A percentile compares a stretch with the other conserved stretches of the same genome.
These are phyloP conservation scores for Tipula lateralis DNA, from an alignment of 2,888 invertebrate species.

Conservation along the genomic window DNA sequence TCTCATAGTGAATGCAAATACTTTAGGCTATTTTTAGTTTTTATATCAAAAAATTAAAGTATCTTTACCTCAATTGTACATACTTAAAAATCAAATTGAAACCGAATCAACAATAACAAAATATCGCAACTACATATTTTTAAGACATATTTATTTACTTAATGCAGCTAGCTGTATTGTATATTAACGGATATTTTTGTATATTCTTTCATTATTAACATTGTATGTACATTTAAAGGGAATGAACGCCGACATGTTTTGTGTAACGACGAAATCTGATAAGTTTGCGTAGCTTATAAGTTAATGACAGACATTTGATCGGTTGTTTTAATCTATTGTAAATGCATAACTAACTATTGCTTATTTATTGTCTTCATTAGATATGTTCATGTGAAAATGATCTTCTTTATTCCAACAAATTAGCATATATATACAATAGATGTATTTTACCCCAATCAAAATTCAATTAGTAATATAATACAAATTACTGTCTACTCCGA, in stretches of 20 bases:
- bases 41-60: not conserved
- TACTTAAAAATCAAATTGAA: not conserved
- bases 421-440: too few relatives aligned
- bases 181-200: not conserved
- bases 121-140: not conserved
- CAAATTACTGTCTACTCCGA: not conserved
- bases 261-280: not conserved
- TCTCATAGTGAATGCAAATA: too few relatives aligned
- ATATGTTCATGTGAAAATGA: too few relatives aligned
- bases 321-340: not conserved
- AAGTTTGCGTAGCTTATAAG: not conserved
- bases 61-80: not conserved
- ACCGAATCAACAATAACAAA: not conserved
- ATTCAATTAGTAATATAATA: not conserved
- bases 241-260: not conserved
- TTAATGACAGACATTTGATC: not conserved
- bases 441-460: not conserved
- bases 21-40: not conserved
- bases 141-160: not conserved
- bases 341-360: too few relatives aligned
- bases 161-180: not conserved
- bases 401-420: too few relatives aligned
- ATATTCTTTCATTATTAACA: not conserved
- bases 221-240: not conserved
- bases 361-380: too few relatives aligned